These are phyloP conservation scores for Acleris laterana DNA, from an alignment of 2,888 invertebrate species.

Conservation along the genomic window DNA sequence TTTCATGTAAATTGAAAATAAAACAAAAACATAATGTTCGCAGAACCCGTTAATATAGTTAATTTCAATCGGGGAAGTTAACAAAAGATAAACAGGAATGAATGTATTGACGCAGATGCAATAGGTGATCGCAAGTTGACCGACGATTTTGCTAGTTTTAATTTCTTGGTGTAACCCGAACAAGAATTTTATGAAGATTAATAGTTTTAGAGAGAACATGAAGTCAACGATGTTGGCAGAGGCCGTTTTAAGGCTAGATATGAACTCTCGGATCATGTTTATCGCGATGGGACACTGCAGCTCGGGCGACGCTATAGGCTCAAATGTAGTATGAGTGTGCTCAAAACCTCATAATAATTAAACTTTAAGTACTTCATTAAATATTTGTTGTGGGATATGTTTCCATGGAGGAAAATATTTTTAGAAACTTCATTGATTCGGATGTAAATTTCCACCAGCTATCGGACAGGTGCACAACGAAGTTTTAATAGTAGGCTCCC, in stretches of 20 bases:
- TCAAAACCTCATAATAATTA: not conserved
- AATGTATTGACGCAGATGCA: not conserved
- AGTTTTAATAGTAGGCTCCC: too few relatives aligned
- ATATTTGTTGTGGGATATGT: conserved; percentile 3
- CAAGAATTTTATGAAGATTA: conserved; percentile 3
- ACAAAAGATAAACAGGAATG: not conserved
- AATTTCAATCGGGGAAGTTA: not conserved
- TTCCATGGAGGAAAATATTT: not conserved
- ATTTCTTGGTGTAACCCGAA: not conserved
- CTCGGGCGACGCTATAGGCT: too few relatives aligned
- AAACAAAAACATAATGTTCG: not conserved
- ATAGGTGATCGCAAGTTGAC: not conserved
- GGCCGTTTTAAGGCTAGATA: not conserved
- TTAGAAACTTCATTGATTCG: not conserved
- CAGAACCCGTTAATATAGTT: too few relatives aligned
- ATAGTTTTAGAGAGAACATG: not conserved
- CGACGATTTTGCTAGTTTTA: not conserved
- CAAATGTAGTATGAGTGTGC: too few relatives aligned
- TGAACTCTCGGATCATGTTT: not conserved
- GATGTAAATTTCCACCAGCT: too few relatives aligned
- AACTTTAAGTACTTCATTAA: not conserved
- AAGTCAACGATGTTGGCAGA: not conserved
- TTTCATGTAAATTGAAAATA: not conserved
- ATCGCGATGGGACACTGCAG: not conserved
- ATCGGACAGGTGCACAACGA: too few relatives aligned